Conservation (phyloP, 2,888 invertebrate genomes). For the Atherix ibis region DNA sequence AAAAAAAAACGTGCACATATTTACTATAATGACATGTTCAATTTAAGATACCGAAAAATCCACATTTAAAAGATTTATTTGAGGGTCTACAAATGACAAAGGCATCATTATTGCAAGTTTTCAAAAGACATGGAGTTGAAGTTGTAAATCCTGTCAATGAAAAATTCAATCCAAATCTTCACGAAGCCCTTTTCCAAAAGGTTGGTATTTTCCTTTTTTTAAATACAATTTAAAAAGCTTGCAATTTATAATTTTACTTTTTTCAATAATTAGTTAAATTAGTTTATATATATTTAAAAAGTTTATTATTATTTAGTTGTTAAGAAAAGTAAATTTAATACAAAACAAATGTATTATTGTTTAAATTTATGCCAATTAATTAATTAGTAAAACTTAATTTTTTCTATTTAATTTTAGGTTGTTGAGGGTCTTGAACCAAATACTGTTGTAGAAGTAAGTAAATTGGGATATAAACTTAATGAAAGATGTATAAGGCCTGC, state of each 20-base stretch:
- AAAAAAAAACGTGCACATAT: no score
- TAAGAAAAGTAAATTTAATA: no score
- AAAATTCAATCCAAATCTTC: slow-evolving; percentile 91
- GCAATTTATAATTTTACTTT: not conserved
- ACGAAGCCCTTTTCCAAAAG: slow-evolving; percentile 92
- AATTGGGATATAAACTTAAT: slow-evolving; percentile 89
- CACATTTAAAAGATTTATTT: slow-evolving; percentile 67
- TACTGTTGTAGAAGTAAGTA: slow-evolving; percentile 81
- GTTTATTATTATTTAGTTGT: no score
- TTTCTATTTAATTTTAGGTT: slow-evolving; percentile 36
- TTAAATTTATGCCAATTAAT: not conserved
- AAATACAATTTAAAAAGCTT: not conserved
- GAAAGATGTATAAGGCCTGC: slow-evolving; percentile 91
- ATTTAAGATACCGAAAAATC: slow-evolving; percentile 37
- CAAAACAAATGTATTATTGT: no score
- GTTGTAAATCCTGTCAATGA: slow-evolving; percentile 79
- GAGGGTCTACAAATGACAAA: slow-evolving; percentile 84
- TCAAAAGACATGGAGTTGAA: slow-evolving; percentile 76
- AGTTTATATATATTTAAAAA: not conserved
- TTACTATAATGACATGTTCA: not conserved
- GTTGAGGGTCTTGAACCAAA: slow-evolving; percentile 68
- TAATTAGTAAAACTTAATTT: not conserved
- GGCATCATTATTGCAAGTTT: slow-evolving; percentile 70
- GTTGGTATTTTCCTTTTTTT: no score
- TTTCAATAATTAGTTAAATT: not conserved